These are phyloP conservation scores for Ganaspis sp. DNA, from an alignment of 1,140 invertebrate genomes.

Conservation along the genomic window DNA sequence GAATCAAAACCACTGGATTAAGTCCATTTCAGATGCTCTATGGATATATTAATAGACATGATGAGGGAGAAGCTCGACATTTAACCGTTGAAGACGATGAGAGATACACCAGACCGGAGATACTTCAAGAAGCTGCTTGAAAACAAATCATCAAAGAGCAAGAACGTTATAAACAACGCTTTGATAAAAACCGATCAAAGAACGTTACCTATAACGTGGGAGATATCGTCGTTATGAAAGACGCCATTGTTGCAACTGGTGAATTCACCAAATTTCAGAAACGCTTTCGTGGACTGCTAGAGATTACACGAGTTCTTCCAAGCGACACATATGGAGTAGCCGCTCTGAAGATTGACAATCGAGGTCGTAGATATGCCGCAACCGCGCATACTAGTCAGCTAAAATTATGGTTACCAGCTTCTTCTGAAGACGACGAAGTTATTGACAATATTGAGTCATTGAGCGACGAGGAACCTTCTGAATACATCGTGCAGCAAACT, in stretches of 20 bases:
- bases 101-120: conserved; percentile 31
- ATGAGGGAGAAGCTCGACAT: conserved; percentile 34
- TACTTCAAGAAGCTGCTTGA: conserved; percentile 32
- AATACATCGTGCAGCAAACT: too few relatives aligned
- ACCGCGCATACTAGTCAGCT: too few relatives aligned
- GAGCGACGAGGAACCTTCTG: too few relatives aligned
- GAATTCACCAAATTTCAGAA: conserved; percentile 12
- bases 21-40: conserved; percentile 40
- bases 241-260: conserved; percentile 27
- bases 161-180: conserved; percentile 37
- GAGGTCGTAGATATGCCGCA: too few relatives aligned
- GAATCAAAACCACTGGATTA: conserved; percentile 39
- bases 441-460: too few relatives aligned
- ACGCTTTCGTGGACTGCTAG: conserved; percentile 19
- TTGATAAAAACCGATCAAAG: too few relatives aligned
- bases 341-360: too few relatives aligned
- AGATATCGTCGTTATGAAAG: conserved; percentile 40
- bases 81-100: background rate
- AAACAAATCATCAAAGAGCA: conserved; percentile 8
- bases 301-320: background rate
- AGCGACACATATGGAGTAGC: conserved; percentile 30
- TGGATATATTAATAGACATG: conserved; percentile 37
- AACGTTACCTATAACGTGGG: background rate
- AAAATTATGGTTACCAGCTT: too few relatives aligned
- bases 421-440: too few relatives aligned